These are phyloP conservation scores for Huso huso DNA, from an alignment of 2,797 vertebrate species.

Conservation along the genomic window DNA sequence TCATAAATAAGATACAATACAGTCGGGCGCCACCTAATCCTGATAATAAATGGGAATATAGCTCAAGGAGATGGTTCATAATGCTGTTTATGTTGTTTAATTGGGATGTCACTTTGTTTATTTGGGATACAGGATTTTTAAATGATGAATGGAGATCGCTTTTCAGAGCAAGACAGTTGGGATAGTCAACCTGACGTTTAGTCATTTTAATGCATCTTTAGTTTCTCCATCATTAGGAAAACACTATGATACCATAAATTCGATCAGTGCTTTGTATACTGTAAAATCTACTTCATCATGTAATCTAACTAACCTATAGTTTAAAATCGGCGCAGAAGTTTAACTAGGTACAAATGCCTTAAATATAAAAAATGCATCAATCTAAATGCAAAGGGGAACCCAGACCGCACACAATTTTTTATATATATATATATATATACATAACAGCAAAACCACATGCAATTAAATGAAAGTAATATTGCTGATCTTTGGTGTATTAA, in stretches of 20 bases:
- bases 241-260: neutral
- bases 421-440: neutral
- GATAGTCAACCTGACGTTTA: neutral
- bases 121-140: neutral
- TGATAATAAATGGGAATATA: no score
- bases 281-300: neutral
- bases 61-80: no score
- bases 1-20: no score
- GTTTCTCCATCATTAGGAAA: neutral
- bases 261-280: neutral
- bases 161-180: conserved; percentile 1
- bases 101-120: neutral
- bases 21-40: no score
- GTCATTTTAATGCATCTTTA: conserved; percentile 3
- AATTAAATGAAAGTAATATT: neutral
- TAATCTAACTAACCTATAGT: neutral
- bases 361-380: no score
- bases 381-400: no score
- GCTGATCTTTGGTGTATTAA: neutral
- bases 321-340: neutral
- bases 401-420: no score
- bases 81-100: neutral
- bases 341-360: no score
- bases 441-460: neutral
- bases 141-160: neutral